These are phyloP conservation scores for Meloidogyne hapla DNA, from an alignment of 1,140 invertebrate genomes.

Conservation along the genomic window DNA sequence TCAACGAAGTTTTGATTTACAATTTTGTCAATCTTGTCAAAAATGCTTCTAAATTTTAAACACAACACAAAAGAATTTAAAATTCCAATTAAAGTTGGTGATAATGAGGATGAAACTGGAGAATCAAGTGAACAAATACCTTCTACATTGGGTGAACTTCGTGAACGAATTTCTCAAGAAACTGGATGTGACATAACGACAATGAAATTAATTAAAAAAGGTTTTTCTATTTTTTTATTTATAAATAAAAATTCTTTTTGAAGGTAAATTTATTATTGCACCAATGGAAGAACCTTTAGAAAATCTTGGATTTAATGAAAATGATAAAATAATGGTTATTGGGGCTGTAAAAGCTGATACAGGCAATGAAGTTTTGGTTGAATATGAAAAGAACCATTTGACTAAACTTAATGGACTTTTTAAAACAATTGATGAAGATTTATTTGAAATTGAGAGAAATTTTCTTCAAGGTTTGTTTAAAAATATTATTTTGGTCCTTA, in stretches of 20 bases:
- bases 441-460: constrained; percentile 33
- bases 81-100: constrained; percentile 9
- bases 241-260: constrained; percentile 8
- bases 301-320: constrained; percentile 31
- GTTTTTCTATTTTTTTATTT: constrained; percentile 13
- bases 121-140: not conserved
- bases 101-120: not conserved
- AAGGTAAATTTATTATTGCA: constrained; percentile 36
- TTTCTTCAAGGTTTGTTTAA: constrained; percentile 34
- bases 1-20: not conserved
- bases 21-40: not conserved
- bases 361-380: constrained; percentile 19
- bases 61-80: constrained; percentile 12
- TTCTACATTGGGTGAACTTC: constrained; percentile 27
- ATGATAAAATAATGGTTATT: constrained; percentile 36
- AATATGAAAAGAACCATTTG: constrained; percentile 40
- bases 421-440: constrained; percentile 26
- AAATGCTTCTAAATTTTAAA: constrained; percentile 16
- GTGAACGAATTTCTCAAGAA: constrained; percentile 31
- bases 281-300: constrained; percentile 26
- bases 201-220: constrained; percentile 39
- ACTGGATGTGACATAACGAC: constrained; percentile 15
- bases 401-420: constrained; percentile 18
- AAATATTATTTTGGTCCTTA: not conserved
- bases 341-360: not conserved